Evolutionary conservation across 2,888 invertebrate species (phyloP).

Genomic region (Rhagonycha fulva): DNA sequence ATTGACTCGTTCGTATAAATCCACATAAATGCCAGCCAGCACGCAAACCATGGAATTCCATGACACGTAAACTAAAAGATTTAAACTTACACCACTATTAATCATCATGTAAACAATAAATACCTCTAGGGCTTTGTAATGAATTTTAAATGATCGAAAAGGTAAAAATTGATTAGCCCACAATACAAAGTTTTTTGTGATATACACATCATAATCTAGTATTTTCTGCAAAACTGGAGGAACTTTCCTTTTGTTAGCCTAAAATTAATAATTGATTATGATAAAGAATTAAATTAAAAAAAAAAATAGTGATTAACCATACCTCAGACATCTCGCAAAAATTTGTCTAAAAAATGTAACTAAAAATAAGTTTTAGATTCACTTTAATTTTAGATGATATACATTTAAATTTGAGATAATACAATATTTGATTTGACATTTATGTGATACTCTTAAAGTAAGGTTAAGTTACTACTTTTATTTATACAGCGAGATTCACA

Average conservation of each 20-base stretch:
- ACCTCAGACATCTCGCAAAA: background rate
- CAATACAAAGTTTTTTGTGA: slow-evolving; percentile 60
- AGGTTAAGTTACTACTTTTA: background rate
- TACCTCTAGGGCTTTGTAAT: slow-evolving; percentile 64
- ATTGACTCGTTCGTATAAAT: slow-evolving; percentile 68
- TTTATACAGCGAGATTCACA: background rate
- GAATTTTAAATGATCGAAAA: slow-evolving; percentile 58
- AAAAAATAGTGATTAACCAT: background rate
- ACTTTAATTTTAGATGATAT: background rate
- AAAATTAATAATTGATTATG: background rate
- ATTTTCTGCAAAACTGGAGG: slow-evolving; percentile 58
- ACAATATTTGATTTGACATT: background rate
- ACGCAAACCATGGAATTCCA: slow-evolving; percentile 83
- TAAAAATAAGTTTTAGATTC: background rate
- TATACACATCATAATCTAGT: slow-evolving; percentile 57
- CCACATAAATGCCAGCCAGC: slow-evolving; percentile 79
- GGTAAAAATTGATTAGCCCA: slow-evolving; percentile 57
- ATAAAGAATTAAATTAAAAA: background rate
- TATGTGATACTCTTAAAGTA: background rate
- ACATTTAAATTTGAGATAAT: background rate
- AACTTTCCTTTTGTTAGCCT: slow-evolving; percentile 43
- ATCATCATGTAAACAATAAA: slow-evolving; percentile 5
- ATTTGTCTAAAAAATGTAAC: background rate
- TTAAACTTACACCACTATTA: background rate
- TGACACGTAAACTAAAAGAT: slow-evolving; percentile 77